phyloP scores from a whole-genome alignment of 2,113 vertebrate genomes.

The Malurus elegans region DNA sequence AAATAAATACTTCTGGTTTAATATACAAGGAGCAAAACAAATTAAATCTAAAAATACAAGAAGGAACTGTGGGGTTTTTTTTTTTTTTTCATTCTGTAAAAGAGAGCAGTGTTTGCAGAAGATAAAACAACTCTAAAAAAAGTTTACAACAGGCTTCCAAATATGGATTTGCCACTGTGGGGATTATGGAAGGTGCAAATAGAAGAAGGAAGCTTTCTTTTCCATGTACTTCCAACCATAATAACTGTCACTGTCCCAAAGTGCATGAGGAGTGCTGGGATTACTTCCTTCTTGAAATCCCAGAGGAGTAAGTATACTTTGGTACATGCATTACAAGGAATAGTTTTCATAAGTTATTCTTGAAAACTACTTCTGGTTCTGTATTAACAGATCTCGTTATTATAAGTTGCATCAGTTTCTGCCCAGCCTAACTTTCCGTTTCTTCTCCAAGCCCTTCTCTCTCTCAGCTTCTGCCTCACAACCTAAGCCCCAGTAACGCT shows the following conservation, averaged over 20 bases:
- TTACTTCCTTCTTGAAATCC: neutral
- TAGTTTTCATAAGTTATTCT: neutral
- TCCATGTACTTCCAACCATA: neutral
- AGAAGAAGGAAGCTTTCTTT: neutral
- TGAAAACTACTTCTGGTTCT: neutral
- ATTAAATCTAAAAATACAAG: neutral
- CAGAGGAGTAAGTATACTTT: neutral
- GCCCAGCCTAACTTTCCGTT: neutral
- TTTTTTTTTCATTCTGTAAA: neutral
- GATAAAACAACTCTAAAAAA: neutral
- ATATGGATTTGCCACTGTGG: neutral
- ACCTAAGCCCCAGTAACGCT: neutral
- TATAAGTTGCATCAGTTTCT: neutral
- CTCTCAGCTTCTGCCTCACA: neutral
- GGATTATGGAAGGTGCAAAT: neutral
- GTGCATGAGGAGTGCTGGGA: fast-evolving
- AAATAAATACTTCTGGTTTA: neutral
- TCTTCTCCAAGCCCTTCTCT: neutral
- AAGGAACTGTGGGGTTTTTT: neutral
- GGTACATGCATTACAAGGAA: neutral
- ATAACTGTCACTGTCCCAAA: neutral
- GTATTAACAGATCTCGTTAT: neutral
- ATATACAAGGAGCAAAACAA: conserved; percentile 6
- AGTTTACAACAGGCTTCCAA: neutral
- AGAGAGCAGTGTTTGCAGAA: neutral